A percentile compares a stretch with the other conserved stretches of the same genome.
phyloP scores from a whole-genome alignment of 2,888 invertebrate genomes.

The Neocrepidodera transversa region DNA sequence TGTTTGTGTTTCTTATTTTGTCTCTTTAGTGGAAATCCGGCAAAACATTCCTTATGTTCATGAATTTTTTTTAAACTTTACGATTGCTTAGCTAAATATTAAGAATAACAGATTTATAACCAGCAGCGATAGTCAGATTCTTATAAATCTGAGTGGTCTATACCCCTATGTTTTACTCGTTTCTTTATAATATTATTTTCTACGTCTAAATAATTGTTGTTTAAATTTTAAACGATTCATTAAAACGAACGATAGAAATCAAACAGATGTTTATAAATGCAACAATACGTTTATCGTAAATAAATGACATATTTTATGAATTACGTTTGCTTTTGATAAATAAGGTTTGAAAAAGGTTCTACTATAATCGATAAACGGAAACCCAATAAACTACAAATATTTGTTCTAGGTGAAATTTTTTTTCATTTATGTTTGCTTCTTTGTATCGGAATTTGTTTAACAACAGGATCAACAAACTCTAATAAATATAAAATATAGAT shows the following conservation, averaged over 20 bases:
- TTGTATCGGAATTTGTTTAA: constrained; percentile 24
- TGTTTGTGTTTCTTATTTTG: no score
- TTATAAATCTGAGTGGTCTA: no score
- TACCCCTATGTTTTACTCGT: no score
- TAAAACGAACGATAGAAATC: not conserved
- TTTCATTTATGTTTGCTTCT: constrained; percentile 23
- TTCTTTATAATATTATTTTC: no score
- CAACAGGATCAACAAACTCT: constrained; percentile 28
- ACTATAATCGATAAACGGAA: constrained; percentile 23
- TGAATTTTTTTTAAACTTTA: no score
- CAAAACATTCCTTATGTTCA: no score
- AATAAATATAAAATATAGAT: not conserved
- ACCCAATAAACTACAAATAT: constrained; percentile 17
- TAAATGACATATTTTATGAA: constrained; percentile 25
- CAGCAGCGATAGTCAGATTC: no score
- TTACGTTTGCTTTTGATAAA: constrained; percentile 30
- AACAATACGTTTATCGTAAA: constrained; percentile 28
- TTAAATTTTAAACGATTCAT: no score
- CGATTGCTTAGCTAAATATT: no score
- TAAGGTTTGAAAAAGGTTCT: constrained; percentile 19
- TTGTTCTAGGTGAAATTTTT: constrained; percentile 24
- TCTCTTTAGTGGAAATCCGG: no score
- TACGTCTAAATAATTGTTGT: no score
- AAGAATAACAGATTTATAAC: no score
- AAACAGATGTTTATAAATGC: constrained; percentile 26